Conservation (phyloP, 2,113 vertebrate genomes). For the Hippocampus zosterae region DNA sequence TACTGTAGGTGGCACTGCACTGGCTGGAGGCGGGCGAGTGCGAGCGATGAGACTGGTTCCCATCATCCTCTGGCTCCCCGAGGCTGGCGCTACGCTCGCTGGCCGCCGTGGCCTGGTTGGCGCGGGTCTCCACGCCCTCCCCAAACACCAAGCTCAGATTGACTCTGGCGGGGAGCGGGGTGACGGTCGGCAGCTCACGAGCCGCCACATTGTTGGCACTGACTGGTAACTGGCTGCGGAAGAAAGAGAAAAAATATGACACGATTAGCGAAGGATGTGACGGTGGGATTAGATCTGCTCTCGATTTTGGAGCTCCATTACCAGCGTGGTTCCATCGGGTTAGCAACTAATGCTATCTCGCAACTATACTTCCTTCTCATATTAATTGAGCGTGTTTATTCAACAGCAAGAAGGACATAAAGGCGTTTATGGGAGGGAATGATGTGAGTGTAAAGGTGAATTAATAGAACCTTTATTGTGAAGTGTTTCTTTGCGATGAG, state of each 20-base stretch:
- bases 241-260: slow-evolving; percentile 11
- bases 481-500: too few relatives aligned
- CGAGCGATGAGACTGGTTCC: slow-evolving; percentile 61
- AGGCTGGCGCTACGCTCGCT: slow-evolving; percentile 51
- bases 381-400: too few relatives aligned
- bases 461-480: too few relatives aligned
- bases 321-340: background rate
- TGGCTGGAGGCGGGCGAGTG: slow-evolving; percentile 75
- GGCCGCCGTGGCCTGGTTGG: slow-evolving; percentile 53
- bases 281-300: background rate
- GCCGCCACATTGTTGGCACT: slow-evolving; percentile 49
- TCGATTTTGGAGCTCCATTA: too few relatives aligned
- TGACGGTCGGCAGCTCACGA: slow-evolving; percentile 53
- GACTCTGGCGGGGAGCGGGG: slow-evolving; percentile 57
- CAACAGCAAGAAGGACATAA: too few relatives aligned
- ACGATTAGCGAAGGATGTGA: background rate
- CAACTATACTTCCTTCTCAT: too few relatives aligned
- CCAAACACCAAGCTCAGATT: slow-evolving; percentile 54
- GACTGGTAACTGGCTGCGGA: slow-evolving; percentile 77
- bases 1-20: slow-evolving; percentile 92
- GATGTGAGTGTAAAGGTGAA: background rate
- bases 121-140: slow-evolving; percentile 50
- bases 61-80: slow-evolving; percentile 71
- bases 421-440: background rate
- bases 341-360: background rate